Evolutionary conservation across 2,888 invertebrate genomes (phyloP), one percentile per base, ranked within the genome.

Genomic region (Dioctria linearis): DNA sequence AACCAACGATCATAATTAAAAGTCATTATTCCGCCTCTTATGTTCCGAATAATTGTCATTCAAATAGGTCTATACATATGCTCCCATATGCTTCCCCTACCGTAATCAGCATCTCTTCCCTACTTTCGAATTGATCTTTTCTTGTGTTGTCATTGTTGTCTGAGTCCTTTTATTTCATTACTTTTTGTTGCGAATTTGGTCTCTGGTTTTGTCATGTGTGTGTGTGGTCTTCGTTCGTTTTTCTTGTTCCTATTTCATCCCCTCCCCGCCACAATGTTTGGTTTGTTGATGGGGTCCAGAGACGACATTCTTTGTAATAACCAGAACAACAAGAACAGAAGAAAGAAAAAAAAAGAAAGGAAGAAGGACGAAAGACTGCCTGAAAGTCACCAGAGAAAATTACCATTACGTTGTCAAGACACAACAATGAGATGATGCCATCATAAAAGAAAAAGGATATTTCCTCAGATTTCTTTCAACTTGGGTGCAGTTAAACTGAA

Each of bases 1-100:
- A 80, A 66, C 78, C 79, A 59, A 59, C 67, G 82, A 82, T 75
- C 63, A 76, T 82, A 82, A 82, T 80, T 80, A 82, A 82, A 82
- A 80, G 80, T 79, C 82, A 80, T 82, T 80, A 80, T 82, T 80
- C 79, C 69, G 82, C 79, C 82, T 80, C 80, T 80, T 78, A 66
- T 78, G 79, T 57, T 75, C 76, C 61, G 49, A 69, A 66, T 79
- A 82, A 82, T 80, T 82, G 61, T 79, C 79, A 76, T 80, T 75
- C 78, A 75, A 78, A 80, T 78, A 78, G 59, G 73, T 59, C 25
- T 25, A 25, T 25, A 25, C 25, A 25, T 25, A 25, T 25, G 25
- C 25, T 25, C 25, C 25, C 25, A 25, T 25, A 25, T 2, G 25
- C 25, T 25, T 39, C 73, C 79, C 46, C 40, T 5, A 51, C 13